These are phyloP conservation scores for Siniperca undulata DNA, from an alignment of 2,797 vertebrate genomes.

Conservation along the genomic window DNA sequence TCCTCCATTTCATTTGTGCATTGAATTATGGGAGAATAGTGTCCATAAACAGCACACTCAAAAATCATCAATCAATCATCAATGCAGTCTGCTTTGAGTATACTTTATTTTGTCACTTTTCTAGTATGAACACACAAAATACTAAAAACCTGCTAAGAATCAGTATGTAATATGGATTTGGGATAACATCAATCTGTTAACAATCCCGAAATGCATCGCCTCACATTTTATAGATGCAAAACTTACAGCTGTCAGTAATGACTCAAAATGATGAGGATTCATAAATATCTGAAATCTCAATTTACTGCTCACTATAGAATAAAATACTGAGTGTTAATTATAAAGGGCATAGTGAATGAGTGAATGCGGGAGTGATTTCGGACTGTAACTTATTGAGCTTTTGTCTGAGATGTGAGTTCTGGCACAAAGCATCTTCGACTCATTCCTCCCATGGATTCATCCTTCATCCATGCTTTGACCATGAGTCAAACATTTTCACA, in stretches of 20 bases:
- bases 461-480: constrained; percentile 24
- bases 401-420: background rate
- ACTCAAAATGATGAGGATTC: background rate
- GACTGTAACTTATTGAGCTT: background rate
- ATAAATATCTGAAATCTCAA: background rate
- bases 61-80: background rate
- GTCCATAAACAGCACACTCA: no score
- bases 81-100: background rate
- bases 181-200: background rate
- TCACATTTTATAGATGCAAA: background rate
- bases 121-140: background rate
- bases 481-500: constrained; percentile 1
- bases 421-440: background rate
- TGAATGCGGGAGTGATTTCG: background rate
- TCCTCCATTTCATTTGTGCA: background rate
- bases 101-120: background rate
- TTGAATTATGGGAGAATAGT: background rate
- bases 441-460: constrained; percentile 28
- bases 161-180: background rate
- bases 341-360: background rate
- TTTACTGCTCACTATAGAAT: background rate
- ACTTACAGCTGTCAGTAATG: background rate
- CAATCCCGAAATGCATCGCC: background rate
- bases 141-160: background rate
- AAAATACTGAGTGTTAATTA: background rate